Percentiles rank a stretch among this genome's conserved stretches.
Conservation (phyloP, 1,140 invertebrate genomes). For the Gryon sp. region DNA sequence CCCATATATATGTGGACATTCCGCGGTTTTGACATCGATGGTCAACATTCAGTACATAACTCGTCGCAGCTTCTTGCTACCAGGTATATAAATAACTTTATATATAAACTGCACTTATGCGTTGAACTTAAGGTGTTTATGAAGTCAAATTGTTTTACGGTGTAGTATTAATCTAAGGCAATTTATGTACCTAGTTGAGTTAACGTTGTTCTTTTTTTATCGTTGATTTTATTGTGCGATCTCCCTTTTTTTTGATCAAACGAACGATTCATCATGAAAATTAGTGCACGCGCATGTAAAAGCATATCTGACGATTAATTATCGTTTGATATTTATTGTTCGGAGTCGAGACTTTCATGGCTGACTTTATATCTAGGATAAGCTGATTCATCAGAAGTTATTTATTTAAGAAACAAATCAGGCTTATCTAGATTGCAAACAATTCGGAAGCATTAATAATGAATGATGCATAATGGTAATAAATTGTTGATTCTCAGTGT, state of each 20-base stretch:
- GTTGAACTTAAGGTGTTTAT: slow-evolving; percentile 14
- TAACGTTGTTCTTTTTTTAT: background rate
- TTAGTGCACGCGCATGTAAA: background rate
- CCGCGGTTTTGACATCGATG: slow-evolving; percentile 59
- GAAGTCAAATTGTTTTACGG: slow-evolving; percentile 16
- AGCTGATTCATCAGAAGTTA: slow-evolving; percentile 27
- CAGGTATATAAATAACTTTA: slow-evolving; percentile 13
- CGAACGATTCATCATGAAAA: background rate
- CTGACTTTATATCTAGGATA: slow-evolving; percentile 16
- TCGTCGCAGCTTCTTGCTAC: no score
- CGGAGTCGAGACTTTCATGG: background rate
- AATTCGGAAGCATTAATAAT: slow-evolving; percentile 42
- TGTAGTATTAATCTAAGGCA: background rate
- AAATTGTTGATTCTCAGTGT: slow-evolving; percentile 13
- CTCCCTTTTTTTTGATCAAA: background rate
- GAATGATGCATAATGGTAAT: slow-evolving; percentile 17
- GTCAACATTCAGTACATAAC: slow-evolving; percentile 21
- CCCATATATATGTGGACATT: slow-evolving; percentile 57
- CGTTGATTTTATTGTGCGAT: background rate
- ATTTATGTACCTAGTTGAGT: slow-evolving; percentile 14
- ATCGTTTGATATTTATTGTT: slow-evolving; percentile 34
- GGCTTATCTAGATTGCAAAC: slow-evolving; percentile 35
- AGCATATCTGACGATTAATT: slow-evolving; percentile 20
- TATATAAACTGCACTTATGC: slow-evolving; percentile 21
- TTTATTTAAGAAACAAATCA: slow-evolving; percentile 50